Evolutionary conservation across 2,113 vertebrate genomes (phyloP), one percentile per base, ranked within the genome.

Genomic region (Lota lota): DNA sequence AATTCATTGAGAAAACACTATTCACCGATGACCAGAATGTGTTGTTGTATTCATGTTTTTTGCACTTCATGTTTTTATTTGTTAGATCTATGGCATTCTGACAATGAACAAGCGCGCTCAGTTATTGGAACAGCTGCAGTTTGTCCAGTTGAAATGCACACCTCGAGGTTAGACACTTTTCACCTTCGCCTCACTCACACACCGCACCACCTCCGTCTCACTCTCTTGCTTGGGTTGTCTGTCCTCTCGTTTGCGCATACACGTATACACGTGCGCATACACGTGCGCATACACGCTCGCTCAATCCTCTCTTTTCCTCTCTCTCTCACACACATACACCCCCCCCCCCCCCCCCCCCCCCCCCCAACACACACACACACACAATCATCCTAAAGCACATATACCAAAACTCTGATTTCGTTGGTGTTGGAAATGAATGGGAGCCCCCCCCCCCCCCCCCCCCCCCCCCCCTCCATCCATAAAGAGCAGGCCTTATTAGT

Each of bases 1-100:
- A 60, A 78, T 73, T 76, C 57, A 70, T 22, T 68, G 66, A 63
- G 58, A 47, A 59, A 54, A 33, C 40, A 10, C 11, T 14, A 22
- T 28, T n/a, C 61, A 24, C 17, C 70, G 68, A 58, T 24, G 50
- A 33, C 33, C 19, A 62, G 22, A 61, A 66, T 79, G 19, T 80
- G 57, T 83, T 76, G 76, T 63, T 84, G 72, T 85, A 79, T 79
- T 91, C 61, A 88, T 83, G 73, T 89, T 67, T 47, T 47, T 40
- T 90, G 69, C 87, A 87, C 86, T 88, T 89, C 75, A 89, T 93
- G 83, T 92, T 88, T 90, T 91, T 82, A 90, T 93, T 90, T 89
- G 85, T 86, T 92, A 92, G 92, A 93, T 93, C 91, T 91, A 93
- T 93, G 92, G 91, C 92, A 92, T 90, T 91, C 85, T 92, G 91